Conservation (phyloP, 2,888 invertebrate genomes). For the Linnaemya tessellans region DNA sequence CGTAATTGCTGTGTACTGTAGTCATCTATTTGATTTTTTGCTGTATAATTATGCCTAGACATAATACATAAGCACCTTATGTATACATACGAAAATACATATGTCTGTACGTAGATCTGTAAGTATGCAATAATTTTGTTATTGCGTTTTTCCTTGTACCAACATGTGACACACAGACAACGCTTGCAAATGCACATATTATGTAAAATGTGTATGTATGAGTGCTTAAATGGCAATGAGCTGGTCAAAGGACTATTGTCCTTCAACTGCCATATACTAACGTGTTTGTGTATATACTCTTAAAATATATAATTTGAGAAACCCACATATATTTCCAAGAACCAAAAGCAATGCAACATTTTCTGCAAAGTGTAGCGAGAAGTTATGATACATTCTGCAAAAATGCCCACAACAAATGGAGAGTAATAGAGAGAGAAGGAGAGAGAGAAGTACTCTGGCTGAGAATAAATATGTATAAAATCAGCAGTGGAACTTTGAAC, state of each 20-base stretch:
- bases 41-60: too few relatives aligned
- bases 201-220: neutral
- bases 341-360: constrained; percentile 41
- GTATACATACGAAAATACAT: neutral
- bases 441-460: neutral
- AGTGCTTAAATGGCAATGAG: constrained; percentile 69
- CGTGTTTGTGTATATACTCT: neutral
- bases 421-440: neutral
- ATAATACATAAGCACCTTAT: too few relatives aligned
- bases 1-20: too few relatives aligned
- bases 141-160: constrained; percentile 31
- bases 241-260: constrained; percentile 74
- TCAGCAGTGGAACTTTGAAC: neutral
- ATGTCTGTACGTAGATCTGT: neutral
- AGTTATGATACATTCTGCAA: neutral
- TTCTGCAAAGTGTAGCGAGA: constrained; percentile 40
- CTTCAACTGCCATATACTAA: constrained; percentile 65
- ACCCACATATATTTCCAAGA: neutral
- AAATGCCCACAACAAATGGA: neutral
- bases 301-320: constrained; percentile 6
- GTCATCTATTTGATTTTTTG: too few relatives aligned
- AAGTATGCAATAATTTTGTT: constrained; percentile 16
- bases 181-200: neutral
- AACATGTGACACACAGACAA: constrained; percentile 29
- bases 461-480: neutral